Evolutionary conservation across 2,797 vertebrate genomes (phyloP).

Genomic region (Australoheros facetus): DNA sequence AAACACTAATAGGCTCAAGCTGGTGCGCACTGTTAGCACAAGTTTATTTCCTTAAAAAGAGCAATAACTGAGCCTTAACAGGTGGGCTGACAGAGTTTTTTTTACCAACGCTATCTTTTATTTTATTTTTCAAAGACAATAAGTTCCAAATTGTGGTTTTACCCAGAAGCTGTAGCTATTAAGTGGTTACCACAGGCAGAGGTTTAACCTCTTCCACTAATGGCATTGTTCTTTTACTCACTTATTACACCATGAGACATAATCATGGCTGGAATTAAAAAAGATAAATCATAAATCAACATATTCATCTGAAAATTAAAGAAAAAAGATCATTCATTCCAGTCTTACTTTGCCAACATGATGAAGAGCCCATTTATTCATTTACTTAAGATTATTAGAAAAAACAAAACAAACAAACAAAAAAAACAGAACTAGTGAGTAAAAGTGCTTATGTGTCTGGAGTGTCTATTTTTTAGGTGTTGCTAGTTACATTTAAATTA

Average conservation of each 20-base stretch:
- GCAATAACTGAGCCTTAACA: constrained; percentile 33
- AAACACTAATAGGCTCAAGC: constrained; percentile 58
- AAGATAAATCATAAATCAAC: constrained; percentile 34
- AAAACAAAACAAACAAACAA: neutral
- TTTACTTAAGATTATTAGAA: constrained; percentile 6
- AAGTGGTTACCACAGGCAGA: constrained; percentile 35
- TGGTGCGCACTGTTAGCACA: constrained; percentile 1
- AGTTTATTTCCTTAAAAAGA: constrained; percentile 21
- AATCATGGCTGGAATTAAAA: constrained; percentile 32
- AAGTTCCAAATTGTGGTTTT: constrained; percentile 47
- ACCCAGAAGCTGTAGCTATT: constrained; percentile 41
- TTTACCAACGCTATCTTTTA: neutral
- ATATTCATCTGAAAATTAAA: neutral
- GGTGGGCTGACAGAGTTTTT: constrained; percentile 32
- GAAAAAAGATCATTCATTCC: neutral
- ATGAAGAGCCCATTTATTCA: constrained; percentile 27
- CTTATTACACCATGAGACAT: constrained; percentile 47
- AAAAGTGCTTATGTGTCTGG: neutral
- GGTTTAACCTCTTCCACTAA: constrained; percentile 54
- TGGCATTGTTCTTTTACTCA: constrained; percentile 35
- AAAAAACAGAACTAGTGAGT: neutral
- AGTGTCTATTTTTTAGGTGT: neutral
- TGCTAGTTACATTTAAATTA: neutral
- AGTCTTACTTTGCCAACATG: constrained; percentile 24
- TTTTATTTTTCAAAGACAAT: constrained; percentile 21